Conservation (phyloP, 1,140 invertebrate genomes). For the Aradophagus sp. region DNA sequence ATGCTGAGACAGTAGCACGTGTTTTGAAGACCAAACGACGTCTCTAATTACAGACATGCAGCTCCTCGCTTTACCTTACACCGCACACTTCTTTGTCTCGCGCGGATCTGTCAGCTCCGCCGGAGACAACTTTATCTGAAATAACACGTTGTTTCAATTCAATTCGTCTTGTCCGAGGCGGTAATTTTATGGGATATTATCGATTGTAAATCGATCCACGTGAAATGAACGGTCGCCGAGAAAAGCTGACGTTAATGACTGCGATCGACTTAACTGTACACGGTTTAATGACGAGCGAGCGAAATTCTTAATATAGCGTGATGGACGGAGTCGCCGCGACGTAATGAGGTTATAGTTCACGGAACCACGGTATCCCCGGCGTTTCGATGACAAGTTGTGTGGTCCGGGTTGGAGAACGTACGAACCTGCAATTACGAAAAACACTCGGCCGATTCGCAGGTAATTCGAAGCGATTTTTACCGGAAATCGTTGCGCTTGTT, state of each 20-base stretch:
- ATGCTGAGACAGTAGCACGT: no score
- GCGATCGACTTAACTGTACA: slow-evolving; percentile 9
- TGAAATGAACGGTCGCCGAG: no score
- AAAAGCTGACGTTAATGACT: slow-evolving; percentile 12
- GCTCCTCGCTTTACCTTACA: no score
- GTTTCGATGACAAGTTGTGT: slow-evolving; percentile 47
- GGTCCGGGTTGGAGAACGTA: slow-evolving; percentile 33
- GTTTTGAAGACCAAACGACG: no score
- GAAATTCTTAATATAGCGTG: slow-evolving; percentile 38
- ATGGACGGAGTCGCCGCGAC: slow-evolving; percentile 22
- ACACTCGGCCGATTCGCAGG: slow-evolving; percentile 7
- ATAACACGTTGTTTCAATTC: no score
- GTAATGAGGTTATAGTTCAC: slow-evolving; percentile 48
- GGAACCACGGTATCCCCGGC: slow-evolving; percentile 20
- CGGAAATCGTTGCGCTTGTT: slow-evolving; percentile 9
- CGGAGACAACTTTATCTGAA: no score
- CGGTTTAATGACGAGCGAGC: slow-evolving; percentile 27
- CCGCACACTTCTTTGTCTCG: background rate
- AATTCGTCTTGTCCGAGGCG: no score
- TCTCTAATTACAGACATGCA: no score
- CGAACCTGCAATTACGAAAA: slow-evolving; percentile 30
- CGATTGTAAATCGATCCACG: no score
- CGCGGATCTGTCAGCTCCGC: no score
- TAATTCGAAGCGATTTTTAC: slow-evolving; percentile 8
- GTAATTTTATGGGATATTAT: no score